Base-by-base conservation (phyloP, 2,797 vertebrate genomes). In the Melanotaenia parkinsoni region DNA sequence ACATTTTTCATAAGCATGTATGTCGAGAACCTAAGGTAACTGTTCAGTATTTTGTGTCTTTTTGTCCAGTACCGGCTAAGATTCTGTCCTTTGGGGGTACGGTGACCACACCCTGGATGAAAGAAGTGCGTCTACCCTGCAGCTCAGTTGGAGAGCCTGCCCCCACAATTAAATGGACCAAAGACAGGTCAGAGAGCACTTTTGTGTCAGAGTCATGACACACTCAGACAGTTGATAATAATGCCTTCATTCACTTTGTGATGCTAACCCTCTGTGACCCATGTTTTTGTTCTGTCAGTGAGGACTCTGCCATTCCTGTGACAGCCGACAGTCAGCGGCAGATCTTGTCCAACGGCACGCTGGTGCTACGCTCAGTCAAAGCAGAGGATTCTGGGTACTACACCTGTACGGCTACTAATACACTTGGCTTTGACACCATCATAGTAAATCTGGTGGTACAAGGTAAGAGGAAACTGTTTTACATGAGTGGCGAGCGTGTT, bases 381-480 rank as follows among this genome's bases (percentile, higher is more conserved):
- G 98, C 98, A 0, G 98, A 99, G 91, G 98, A 99, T 92, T 99
- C 97, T 0, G 98, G 98, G 61, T 99, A 98, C 91, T 99, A 99
- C 89, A 99, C 97, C 67, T 99, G 98, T 86, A 99, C 97, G 0
- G 98, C 98, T 79, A 99, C 98, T 62, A 99, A 99, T 92, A 98
- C 97, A 0, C 94, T 98, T 57, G 98, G 98, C 77, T 99, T 99
- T 0, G 98, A 99, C 90, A 99, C 97, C 86, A 99, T 99, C 91
- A 99, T 99, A 56, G 94, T 99, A 85, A 99, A 99, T 87, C 95
- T 99, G 13, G 94, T 98, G 72, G 98, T 99, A 58, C 98, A 99
- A 96, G 98, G 98, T 99, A 87, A 93, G 84, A 47, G n/a, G 14
- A 70, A 64, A 43, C 47, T 8, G 24, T 7, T 32, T 9, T 5